Evolutionary conservation across 2,797 vertebrate genomes (phyloP), one percentile per base, ranked within the genome.

Genomic region (Lagocephalus sceleratus): DNA sequence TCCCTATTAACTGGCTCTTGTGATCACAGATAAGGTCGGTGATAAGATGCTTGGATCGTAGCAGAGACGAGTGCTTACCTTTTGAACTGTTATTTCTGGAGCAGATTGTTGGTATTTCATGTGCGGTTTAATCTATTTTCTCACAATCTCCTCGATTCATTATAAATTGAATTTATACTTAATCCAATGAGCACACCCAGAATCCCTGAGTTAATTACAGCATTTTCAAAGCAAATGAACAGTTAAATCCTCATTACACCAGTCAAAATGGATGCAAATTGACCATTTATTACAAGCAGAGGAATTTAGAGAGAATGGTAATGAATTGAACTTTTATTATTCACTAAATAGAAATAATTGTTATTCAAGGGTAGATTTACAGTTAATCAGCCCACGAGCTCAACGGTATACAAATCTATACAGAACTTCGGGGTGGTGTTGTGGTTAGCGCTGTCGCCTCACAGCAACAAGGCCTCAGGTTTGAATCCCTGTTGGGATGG

Each of bases 231-330:
- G 39, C 23, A 45, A 62, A 60, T 51, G 26, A 60, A 10, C 43
- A 41, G 51, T 57, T n/a, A 41, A n/a, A 67, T 68, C 19, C 48
- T 60, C 7, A 16, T 56, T 21, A 46, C 29, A 47, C 38, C 20
- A n/a, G 52, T 63, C 32, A 58, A 52, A 57, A 43, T 43, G 19
- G 19, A 44, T 57, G 44, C 65, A 72, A 59, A 61, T 48, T 48
- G 49, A 46, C 51, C 25, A 32, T 63, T 68, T 64, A 42, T 57
- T 47, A 51, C 47, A 5, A 32, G 25, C 8, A 38, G 11, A 22
- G 42, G 51, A 47, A 12, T 25, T 54, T 54, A 2, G 1, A 41
- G 20, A 43, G 14, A 17, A 32, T 46, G 25, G 19, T 58, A 51
- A 62, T 54, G 44, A 21, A 43, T 25, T 25, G 19, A 20, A 43